phyloP scores from a whole-genome alignment of 1,140 invertebrate genomes.

The Scaptomyza montana region DNA sequence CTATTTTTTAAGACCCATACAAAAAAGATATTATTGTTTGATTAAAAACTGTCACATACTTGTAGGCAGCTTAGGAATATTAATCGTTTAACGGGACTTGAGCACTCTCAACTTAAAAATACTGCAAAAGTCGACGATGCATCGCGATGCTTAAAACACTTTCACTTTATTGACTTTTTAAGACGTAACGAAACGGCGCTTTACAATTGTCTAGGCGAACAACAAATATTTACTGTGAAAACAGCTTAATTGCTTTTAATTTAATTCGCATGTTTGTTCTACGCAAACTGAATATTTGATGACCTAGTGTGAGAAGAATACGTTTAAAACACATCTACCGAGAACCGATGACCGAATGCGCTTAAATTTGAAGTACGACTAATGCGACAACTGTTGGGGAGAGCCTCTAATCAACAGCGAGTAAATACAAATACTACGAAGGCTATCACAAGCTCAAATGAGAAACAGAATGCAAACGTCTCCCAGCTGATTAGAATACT shows the following conservation, averaged over 20 bases:
- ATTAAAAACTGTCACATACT: constrained; percentile 53
- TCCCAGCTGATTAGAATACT: constrained; percentile 69
- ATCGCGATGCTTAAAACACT: neutral
- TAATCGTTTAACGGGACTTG: neutral
- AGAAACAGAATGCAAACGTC: constrained; percentile 29
- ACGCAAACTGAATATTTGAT: neutral
- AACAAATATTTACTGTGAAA: neutral
- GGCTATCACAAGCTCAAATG: constrained; percentile 69
- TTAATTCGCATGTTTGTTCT: neutral
- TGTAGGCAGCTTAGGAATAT: constrained; percentile 29
- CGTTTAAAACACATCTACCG: constrained; percentile 5
- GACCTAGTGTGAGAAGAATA: neutral
- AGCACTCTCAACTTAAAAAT: neutral
- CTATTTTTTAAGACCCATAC: too few relatives aligned
- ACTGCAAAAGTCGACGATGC: neutral
- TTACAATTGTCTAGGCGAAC: neutral
- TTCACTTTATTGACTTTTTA: neutral
- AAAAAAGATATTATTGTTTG: too few relatives aligned
- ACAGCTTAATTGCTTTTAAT: neutral
- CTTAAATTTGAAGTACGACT: constrained; percentile 62
- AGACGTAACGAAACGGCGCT: neutral
- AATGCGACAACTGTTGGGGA: constrained; percentile 39
- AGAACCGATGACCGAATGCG: constrained; percentile 49
- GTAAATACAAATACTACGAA: constrained; percentile 63
- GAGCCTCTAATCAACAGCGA: constrained; percentile 59